phyloP scores from a whole-genome alignment of 2,113 vertebrate species.

The Dasyurus viverrinus region DNA sequence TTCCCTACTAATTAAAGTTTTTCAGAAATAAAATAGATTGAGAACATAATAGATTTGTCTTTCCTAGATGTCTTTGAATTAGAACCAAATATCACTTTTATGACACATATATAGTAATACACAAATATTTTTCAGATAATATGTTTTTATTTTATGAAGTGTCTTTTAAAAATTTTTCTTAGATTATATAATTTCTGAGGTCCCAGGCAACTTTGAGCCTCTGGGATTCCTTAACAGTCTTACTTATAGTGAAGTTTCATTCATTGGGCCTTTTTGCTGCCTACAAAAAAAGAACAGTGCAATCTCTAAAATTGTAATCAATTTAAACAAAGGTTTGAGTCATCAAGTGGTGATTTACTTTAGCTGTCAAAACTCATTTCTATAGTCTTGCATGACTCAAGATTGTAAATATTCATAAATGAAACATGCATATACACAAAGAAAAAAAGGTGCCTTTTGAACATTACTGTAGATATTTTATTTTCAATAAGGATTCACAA shows the following conservation, averaged over 20 bases:
- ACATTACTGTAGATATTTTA: not conserved
- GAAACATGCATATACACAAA: not conserved
- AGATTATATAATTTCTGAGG: not conserved
- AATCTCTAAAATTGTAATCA: not conserved
- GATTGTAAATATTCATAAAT: not conserved
- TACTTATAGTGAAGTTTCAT: not conserved
- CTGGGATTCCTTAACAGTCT: not conserved
- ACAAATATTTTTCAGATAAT: not conserved
- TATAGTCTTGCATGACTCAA: slow-evolving; percentile 27
- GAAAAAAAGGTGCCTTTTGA: not conserved
- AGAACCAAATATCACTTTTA: not conserved
- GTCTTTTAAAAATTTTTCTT: not conserved
- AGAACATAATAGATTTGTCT: not conserved
- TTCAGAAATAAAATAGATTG: not conserved
- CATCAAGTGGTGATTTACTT: slow-evolving; percentile 27
- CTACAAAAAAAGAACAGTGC: not conserved
- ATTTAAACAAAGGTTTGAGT: not conserved
- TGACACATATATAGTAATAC: not conserved
- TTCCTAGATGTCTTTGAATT: not conserved
- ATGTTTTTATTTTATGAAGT: not conserved
- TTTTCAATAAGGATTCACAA: not conserved
- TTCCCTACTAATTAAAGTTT: not conserved
- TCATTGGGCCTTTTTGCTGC: not conserved
- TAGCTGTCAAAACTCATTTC: not conserved
- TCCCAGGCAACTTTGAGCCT: not conserved